Base-by-base conservation (phyloP, 2,888 invertebrate species). In the Apocheima hispidaria region DNA sequence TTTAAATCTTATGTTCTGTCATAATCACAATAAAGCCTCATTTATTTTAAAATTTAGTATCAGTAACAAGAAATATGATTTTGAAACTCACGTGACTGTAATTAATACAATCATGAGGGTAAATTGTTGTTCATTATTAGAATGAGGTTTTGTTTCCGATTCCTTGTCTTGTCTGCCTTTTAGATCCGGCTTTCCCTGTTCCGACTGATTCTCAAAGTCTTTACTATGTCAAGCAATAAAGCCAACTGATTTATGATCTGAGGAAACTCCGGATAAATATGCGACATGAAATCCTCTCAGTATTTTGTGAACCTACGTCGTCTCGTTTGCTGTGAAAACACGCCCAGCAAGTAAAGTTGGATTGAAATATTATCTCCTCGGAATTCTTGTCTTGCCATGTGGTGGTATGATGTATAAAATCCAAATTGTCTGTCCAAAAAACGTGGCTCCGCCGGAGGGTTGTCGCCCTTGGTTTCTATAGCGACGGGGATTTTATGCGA, bases 381-480 rank as follows among this genome's bases (percentile, higher is more conserved):
- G 55, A 56, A 57, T 49, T 44, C 52, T 26, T 63, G 52, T 18
- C 62, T 62, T 63, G 44, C 59, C 56, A 53, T 63, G 59, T 51
- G 53, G 56, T 53, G 36, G 54, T 61, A 35, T 23, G 30, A 35
- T 12, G 21, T 49, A 71, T 67, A 72, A 70, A 73, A 73, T 70
- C 62, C 74, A 72, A 77, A 77, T 79, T 76, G 74, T 73, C 73
- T 69, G 54, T 69, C 55, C 70, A 73, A 75, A 74, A 71, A 71
- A 71, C 71, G 69, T 72, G 73, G 67, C 63, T 70, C 62, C 53
- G 60, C 63, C 64, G 78, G 85, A 83, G 87, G 88, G 88, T 87
- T 86, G 86, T 81, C 84, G 88, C 87, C 86, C 87, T 84, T 86
- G 83, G 88, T 90, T 78, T 76, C 83, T 82, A 88, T 88, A 78